Conservation (phyloP, 2,888 invertebrate species). For the Cotesia congregata region DNA sequence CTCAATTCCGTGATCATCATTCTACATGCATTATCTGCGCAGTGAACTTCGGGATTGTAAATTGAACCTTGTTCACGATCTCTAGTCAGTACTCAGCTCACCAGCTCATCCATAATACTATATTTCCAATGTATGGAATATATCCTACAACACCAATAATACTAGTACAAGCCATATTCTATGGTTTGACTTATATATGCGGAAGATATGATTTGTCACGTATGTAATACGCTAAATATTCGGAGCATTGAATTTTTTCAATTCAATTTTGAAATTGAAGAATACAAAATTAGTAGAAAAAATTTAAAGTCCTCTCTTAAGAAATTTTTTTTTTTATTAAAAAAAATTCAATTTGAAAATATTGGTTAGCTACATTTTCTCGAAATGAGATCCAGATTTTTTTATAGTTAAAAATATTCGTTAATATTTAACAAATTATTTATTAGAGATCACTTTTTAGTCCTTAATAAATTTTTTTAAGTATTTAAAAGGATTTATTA, state of each 20-base stretch:
- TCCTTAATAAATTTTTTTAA: too few species aligned
- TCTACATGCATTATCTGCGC: conserved; percentile 33
- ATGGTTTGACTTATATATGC: neutral
- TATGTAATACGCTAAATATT: neutral
- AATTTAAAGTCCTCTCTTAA: too few species aligned
- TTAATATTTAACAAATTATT: too few species aligned
- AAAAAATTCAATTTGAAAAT: too few species aligned
- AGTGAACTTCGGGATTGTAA: conserved; percentile 19
- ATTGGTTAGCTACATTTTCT: too few species aligned
- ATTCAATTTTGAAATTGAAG: too few species aligned
- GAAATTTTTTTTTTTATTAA: too few species aligned
- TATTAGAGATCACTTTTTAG: too few species aligned
- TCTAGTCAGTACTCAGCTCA: neutral
- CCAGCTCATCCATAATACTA: conserved; percentile 39
- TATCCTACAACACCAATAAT: conserved; percentile 4
- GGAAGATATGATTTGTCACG: neutral
- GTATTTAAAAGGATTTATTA: too few species aligned
- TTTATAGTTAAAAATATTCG: too few species aligned
- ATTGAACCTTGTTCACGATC: conserved; percentile 21
- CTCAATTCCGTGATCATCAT: conserved; percentile 42
- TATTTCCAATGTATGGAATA: conserved; percentile 37
- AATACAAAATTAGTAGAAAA: too few species aligned
- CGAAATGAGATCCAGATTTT: too few species aligned
- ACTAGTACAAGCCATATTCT: neutral
- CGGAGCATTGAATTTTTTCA: neutral